A percentile compares a stretch with the other conserved stretches of the same genome.
Conservation (phyloP, 2,797 vertebrate genomes). For the Helarctos malayanus region DNA sequence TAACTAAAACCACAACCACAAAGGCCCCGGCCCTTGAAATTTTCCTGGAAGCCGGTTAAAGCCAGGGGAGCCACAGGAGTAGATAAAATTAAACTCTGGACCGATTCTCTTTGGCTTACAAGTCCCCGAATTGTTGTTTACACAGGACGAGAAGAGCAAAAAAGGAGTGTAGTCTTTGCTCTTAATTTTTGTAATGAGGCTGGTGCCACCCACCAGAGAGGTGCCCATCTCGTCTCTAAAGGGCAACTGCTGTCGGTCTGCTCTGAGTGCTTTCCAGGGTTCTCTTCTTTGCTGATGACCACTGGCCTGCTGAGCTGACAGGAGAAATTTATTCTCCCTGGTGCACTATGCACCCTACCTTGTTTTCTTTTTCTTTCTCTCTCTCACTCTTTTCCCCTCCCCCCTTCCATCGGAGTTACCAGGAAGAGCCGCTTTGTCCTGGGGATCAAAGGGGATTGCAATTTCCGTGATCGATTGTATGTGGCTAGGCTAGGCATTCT, state of each 20-base stretch:
- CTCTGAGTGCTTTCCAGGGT: conserved; percentile 56
- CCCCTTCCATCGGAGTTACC: conserved; percentile 6
- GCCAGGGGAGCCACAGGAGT: conserved; percentile 52
- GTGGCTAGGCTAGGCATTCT: conserved; percentile 80
- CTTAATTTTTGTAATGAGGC: conserved; percentile 78
- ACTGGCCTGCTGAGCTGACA: conserved; percentile 73
- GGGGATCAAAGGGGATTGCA: conserved; percentile 74
- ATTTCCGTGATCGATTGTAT: conserved; percentile 81
- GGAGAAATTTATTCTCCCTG: conserved; percentile 37
- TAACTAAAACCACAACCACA: conserved; percentile 70
- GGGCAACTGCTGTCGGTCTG: conserved; percentile 51
- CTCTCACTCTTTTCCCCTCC: accelerated
- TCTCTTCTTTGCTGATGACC: conserved; percentile 83
- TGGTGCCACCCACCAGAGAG: conserved; percentile 64
- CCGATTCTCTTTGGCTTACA: conserved; percentile 69
- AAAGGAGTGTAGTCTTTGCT: conserved; percentile 67
- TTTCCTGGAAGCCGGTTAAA: conserved; percentile 81
- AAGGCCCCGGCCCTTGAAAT: conserved; percentile 21
- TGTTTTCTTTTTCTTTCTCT: not conserved
- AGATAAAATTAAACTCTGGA: conserved; percentile 73
- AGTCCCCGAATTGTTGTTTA: conserved; percentile 78
- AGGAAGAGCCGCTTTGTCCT: conserved; percentile 82
- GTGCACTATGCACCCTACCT: no score
- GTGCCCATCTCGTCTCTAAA: conserved; percentile 75
- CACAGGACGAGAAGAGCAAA: conserved; percentile 70